These are phyloP conservation scores for Agonopterix heracliana DNA, from an alignment of 2,888 invertebrate genomes.

Conservation along the genomic window DNA sequence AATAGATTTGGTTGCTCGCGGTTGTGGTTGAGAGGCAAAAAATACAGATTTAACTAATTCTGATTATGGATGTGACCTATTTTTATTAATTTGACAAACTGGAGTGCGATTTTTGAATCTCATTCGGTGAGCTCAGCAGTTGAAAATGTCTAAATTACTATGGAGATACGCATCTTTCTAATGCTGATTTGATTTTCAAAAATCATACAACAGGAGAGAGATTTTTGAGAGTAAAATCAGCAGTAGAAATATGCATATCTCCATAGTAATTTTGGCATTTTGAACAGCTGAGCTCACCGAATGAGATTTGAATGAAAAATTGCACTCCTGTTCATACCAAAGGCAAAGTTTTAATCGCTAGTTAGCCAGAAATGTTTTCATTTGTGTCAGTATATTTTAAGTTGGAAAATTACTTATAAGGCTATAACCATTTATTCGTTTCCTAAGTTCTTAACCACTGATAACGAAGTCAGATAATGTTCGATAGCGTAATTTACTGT, in stretches of 20 bases:
- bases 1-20: conserved; percentile 53
- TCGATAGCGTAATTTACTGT: conserved; percentile 7
- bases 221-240: too few relatives aligned
- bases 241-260: too few relatives aligned
- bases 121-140: too few relatives aligned
- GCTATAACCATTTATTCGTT: conserved; percentile 1
- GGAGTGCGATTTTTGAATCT: too few relatives aligned
- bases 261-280: too few relatives aligned
- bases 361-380: neutral
- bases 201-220: too few relatives aligned
- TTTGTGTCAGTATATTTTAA: neutral
- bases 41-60: conserved; percentile 36
- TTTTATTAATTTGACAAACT: neutral
- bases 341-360: neutral
- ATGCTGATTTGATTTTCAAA: too few relatives aligned
- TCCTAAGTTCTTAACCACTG: conserved; percentile 1
- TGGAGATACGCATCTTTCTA: too few relatives aligned
- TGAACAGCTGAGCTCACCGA: too few relatives aligned
- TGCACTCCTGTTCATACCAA: neutral
- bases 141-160: too few relatives aligned
- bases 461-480: conserved; percentile 5
- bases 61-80: conserved; percentile 35
- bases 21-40: conserved; percentile 48
- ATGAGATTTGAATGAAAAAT: too few relatives aligned
- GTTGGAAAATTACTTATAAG: neutral